A percentile compares a stretch with the other conserved stretches of the same genome.
phyloP scores from a whole-genome alignment of 2,888 invertebrate genomes.

The Pollenia angustigena region DNA sequence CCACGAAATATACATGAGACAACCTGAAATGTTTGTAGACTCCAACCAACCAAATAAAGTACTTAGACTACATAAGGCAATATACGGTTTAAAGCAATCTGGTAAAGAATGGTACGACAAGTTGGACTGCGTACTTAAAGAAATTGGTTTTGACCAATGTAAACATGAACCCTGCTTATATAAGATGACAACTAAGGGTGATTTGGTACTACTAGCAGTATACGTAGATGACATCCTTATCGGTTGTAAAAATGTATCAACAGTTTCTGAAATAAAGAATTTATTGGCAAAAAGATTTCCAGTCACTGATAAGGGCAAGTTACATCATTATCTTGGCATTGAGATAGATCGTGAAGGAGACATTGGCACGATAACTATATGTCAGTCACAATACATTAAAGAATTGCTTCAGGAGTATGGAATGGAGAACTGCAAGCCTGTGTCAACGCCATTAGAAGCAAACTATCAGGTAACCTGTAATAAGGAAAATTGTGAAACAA shows the following conservation, averaged over 20 bases:
- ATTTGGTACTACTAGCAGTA: slow-evolving; percentile 42
- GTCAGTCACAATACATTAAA: too few relatives aligned
- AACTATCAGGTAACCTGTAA: too few relatives aligned
- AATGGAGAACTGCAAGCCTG: too few relatives aligned
- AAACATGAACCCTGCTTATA: slow-evolving; percentile 68
- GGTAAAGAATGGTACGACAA: slow-evolving; percentile 36
- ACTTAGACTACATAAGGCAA: slow-evolving; percentile 11
- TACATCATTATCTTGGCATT: not conserved
- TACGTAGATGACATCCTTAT: slow-evolving; percentile 62
- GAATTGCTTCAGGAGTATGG: too few relatives aligned
- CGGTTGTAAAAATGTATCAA: slow-evolving; percentile 18
- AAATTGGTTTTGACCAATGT: slow-evolving; percentile 32
- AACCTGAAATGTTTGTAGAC: slow-evolving; percentile 30
- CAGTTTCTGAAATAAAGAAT: not conserved
- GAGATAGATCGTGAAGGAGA: slow-evolving; percentile 11
- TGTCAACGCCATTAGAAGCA: too few relatives aligned
- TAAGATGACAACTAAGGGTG: slow-evolving; percentile 1
- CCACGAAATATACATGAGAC: too few relatives aligned
- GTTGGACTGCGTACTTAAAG: not conserved
- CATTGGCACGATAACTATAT: too few relatives aligned
- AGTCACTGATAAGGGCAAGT: slow-evolving; percentile 20
- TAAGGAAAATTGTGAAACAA: too few relatives aligned
- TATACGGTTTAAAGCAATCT: slow-evolving; percentile 35
- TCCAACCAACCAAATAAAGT: slow-evolving; percentile 6
- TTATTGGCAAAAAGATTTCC: slow-evolving; percentile 7